phyloP scores from a whole-genome alignment of 2,113 vertebrate genomes.

The Pangasianodon gigas region DNA sequence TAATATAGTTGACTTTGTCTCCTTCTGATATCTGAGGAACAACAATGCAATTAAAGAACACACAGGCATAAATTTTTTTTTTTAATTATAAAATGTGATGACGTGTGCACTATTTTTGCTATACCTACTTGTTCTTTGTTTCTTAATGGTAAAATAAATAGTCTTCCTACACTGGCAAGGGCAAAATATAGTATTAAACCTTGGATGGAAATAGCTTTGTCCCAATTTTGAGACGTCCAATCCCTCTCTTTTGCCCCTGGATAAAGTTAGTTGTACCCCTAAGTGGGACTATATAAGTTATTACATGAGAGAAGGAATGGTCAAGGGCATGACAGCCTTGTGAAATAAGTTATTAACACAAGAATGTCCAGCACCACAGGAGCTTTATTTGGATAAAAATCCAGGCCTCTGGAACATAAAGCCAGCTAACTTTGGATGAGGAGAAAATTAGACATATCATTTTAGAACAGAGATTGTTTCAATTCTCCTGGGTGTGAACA shows the following conservation, averaged over 20 bases:
- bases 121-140: background rate
- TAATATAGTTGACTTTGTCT: background rate
- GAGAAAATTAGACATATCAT: conserved; percentile 23
- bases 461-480: conserved; percentile 27
- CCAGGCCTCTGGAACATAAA: background rate
- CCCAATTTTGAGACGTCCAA: background rate
- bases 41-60: background rate
- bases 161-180: background rate
- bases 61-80: background rate
- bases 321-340: background rate
- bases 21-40: background rate
- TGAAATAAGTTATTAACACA: background rate
- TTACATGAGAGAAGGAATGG: background rate
- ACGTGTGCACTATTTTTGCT: background rate
- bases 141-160: background rate
- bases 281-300: background rate
- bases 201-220: background rate
- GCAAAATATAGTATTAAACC: background rate
- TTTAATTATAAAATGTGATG: background rate
- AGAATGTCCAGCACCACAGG: background rate
- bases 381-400: conserved; percentile 28
- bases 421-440: background rate
- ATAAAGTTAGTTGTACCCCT: conserved; percentile 1
- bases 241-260: background rate
- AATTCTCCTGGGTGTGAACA: background rate